A percentile compares a stretch with the other conserved stretches of the same genome.
phyloP scores from a whole-genome alignment of 2,888 invertebrate species.

The Thereva unica region DNA sequence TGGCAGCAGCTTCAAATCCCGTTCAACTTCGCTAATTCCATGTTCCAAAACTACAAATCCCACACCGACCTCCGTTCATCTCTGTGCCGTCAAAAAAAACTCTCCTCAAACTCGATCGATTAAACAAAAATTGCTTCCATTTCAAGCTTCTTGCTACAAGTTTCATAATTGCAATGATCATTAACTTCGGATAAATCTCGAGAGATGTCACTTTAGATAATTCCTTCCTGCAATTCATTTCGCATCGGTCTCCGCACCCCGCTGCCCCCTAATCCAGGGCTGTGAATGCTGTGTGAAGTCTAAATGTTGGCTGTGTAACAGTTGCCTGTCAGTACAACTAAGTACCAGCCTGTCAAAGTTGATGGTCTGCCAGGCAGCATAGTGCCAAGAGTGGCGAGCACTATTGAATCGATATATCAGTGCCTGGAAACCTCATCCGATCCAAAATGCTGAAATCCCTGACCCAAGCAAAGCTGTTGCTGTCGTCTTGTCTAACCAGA shows the following conservation, averaged over 20 bases:
- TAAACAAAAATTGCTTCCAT: conserved; percentile 22
- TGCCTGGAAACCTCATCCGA: conserved; percentile 25
- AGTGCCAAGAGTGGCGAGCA: neutral
- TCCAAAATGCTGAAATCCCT: conserved; percentile 31
- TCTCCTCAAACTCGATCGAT: conserved; percentile 3
- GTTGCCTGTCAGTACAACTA: conserved; percentile 27
- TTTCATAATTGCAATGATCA: conserved; percentile 4
- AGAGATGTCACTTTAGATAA: conserved; percentile 32
- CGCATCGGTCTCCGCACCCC: neutral
- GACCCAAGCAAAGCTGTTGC: conserved; percentile 35
- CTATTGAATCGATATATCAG: conserved; percentile 32
- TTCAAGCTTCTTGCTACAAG: neutral
- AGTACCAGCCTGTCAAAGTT: conserved; percentile 28
- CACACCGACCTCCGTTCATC: no score
- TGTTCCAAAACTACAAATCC: no score
- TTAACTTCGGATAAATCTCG: conserved; percentile 19
- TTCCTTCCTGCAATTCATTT: neutral
- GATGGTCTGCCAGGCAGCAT: conserved; percentile 6
- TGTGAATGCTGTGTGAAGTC: conserved; percentile 20
- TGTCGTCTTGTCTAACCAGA: conserved; percentile 33
- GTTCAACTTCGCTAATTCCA: no score
- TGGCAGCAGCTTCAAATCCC: no score
- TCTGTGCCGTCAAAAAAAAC: no score
- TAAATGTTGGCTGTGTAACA: conserved; percentile 21
- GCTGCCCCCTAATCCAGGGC: no score